Conservation (phyloP, 2,113 vertebrate genomes). For the Cheirogaleus medius region DNA sequence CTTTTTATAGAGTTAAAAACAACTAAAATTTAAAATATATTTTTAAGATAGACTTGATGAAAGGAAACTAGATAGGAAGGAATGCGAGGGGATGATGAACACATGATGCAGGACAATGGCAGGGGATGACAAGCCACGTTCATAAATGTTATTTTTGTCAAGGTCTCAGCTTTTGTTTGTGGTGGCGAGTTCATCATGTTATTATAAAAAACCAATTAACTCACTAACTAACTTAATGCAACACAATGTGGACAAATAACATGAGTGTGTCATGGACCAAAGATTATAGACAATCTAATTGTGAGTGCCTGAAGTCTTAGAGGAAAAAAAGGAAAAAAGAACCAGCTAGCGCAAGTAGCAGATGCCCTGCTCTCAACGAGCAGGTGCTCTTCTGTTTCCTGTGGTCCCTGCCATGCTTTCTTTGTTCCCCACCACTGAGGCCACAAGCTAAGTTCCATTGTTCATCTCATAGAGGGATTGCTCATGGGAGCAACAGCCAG, state of each 20-base stretch:
- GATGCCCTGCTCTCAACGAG: background rate
- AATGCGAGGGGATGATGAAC: background rate
- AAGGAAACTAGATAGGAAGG: background rate
- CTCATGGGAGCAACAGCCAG: background rate
- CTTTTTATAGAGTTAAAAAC: background rate
- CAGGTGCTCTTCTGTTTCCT: accelerated
- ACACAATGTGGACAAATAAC: background rate
- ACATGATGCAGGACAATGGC: background rate
- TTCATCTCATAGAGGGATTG: background rate
- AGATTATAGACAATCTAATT: background rate
- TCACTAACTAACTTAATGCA: background rate
- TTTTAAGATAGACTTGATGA: background rate
- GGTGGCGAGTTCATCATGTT: background rate
- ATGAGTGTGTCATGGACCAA: background rate
- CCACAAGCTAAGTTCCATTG: background rate
- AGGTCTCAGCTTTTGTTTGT: background rate
- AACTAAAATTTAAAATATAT: background rate
- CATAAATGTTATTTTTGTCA: background rate
- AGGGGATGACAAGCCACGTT: background rate
- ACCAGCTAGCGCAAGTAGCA: background rate
- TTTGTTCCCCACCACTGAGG: background rate
- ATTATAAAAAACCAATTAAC: background rate
- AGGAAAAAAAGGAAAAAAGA: background rate
- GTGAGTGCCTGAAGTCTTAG: background rate
- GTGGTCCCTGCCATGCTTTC: background rate